phyloP scores from a whole-genome alignment of 2,113 vertebrate genomes.

The Syrrhaptes paradoxus region DNA sequence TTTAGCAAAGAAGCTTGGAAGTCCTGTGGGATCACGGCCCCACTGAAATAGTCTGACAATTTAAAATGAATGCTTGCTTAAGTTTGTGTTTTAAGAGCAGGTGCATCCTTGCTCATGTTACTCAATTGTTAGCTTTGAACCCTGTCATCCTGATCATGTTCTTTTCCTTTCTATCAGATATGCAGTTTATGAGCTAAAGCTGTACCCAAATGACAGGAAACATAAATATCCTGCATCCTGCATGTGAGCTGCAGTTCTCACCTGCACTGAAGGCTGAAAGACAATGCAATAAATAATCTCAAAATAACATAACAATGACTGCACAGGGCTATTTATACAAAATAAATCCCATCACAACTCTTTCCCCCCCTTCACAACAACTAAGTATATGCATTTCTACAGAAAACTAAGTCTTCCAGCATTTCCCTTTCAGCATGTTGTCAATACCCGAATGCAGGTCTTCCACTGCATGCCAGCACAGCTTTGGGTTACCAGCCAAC shows the following conservation, averaged over 20 bases:
- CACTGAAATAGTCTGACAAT: not conserved
- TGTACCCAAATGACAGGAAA: not conserved
- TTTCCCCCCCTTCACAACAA: not conserved
- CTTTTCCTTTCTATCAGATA: not conserved
- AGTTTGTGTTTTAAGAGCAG: not conserved
- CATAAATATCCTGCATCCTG: not conserved
- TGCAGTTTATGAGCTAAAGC: not conserved
- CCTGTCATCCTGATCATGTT: not conserved
- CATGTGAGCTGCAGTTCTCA: not conserved
- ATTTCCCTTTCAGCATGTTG: not conserved
- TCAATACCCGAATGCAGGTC: not conserved
- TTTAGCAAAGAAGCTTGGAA: not conserved
- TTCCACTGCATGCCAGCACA: not conserved
- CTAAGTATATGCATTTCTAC: not conserved
- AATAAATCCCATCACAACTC: not conserved
- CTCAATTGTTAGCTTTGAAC: slow-evolving; percentile 7
- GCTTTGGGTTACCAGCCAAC: not conserved
- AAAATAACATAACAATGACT: not conserved
- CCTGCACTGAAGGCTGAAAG: not conserved
- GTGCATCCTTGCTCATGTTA: slow-evolving; percentile 34
- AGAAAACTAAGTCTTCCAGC: not conserved
- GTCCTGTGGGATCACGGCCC: not conserved
- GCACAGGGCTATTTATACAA: not conserved
- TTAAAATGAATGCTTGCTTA: not conserved
- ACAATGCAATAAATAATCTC: not conserved